Evolutionary conservation across 1,140 invertebrate species (phyloP).

Genomic region (Ostrea denselamellosa): DNA sequence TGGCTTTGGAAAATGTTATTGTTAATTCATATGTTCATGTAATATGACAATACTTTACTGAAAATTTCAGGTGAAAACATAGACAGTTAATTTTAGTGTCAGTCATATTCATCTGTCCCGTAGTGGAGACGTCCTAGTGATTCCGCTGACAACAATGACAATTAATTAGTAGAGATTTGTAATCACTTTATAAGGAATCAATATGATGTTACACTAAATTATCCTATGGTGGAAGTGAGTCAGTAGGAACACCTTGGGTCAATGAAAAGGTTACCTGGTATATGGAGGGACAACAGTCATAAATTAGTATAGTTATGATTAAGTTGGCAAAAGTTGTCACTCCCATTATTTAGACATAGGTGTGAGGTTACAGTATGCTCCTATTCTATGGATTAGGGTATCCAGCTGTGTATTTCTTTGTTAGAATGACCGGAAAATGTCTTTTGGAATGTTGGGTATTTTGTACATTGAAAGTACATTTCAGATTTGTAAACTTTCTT

Average conservation of each 20-base stretch:
- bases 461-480: background rate
- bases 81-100: background rate
- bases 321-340: background rate
- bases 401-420: background rate
- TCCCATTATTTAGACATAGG: constrained; percentile 5
- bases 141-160: background rate
- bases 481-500: background rate
- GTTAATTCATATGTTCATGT: background rate
- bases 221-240: background rate
- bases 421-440: background rate
- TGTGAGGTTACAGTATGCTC: background rate
- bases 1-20: background rate
- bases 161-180: background rate
- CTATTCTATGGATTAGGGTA: background rate
- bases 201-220: background rate
- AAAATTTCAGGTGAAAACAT: background rate
- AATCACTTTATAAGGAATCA: background rate
- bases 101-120: background rate
- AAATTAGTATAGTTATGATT: constrained; percentile 29
- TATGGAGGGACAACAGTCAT: background rate
- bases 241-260: background rate
- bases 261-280: background rate
- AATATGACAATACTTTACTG: background rate
- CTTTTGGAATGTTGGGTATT: background rate
- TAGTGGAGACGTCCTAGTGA: background rate